Conservation (phyloP, 2,888 invertebrate genomes). For the Piscicola geometra region DNA sequence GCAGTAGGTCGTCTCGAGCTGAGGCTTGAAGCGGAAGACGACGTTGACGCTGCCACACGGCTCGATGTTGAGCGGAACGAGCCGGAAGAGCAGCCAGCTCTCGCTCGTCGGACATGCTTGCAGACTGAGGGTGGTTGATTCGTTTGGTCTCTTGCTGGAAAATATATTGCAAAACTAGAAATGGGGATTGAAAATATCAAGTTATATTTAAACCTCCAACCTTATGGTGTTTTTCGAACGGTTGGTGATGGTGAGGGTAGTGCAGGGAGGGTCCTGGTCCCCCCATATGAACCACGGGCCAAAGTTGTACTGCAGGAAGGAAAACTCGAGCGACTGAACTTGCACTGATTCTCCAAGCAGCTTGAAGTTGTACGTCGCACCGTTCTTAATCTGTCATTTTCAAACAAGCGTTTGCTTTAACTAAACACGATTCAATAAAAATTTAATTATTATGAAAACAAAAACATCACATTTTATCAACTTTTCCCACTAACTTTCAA, state of each 20-base stretch:
- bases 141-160: too few species aligned
- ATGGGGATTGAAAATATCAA: neutral
- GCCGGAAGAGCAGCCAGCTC: slow-evolving; percentile 16
- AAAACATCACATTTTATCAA: neutral
- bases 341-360: slow-evolving; percentile 62
- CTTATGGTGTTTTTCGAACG: slow-evolving; percentile 14
- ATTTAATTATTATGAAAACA: neutral
- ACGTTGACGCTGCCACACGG: slow-evolving; percentile 5
- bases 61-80: neutral
- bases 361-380: slow-evolving; percentile 63
- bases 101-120: neutral
- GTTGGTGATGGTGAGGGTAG: slow-evolving; percentile 51
- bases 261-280: slow-evolving; percentile 51
- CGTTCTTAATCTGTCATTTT: slow-evolving; percentile 63
- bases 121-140: neutral
- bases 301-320: slow-evolving; percentile 64
- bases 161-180: too few species aligned
- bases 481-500: neutral
- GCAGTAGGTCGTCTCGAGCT: neutral
- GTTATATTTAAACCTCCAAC: neutral
- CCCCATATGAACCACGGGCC: slow-evolving; percentile 63
- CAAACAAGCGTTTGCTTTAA: too few species aligned
- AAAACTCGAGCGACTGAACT: slow-evolving; percentile 63
- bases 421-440: neutral
- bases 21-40: slow-evolving; percentile 10